These are phyloP conservation scores for Brenthis hecate DNA, from an alignment of 2,888 invertebrate genomes.

Conservation along the genomic window DNA sequence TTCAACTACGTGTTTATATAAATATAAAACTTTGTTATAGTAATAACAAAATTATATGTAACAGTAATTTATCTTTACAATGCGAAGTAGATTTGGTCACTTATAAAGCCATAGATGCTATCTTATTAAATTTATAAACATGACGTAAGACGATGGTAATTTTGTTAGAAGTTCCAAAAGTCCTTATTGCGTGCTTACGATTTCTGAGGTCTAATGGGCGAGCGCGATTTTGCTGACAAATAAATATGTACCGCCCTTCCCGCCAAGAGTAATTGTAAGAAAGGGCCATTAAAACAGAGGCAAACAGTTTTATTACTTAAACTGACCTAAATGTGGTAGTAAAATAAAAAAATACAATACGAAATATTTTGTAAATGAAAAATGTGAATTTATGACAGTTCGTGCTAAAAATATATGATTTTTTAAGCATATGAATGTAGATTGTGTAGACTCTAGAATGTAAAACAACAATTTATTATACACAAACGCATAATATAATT, in stretches of 20 bases:
- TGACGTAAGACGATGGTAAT: conserved; percentile 53
- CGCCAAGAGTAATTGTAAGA: conserved; percentile 61
- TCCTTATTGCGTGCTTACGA: conserved; percentile 73
- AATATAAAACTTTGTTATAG: too few relatives aligned
- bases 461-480: too few relatives aligned
- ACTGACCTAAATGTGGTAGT: too few relatives aligned
- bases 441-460: too few relatives aligned
- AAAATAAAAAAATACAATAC: too few relatives aligned
- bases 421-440: too few relatives aligned
- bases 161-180: conserved; percentile 58
- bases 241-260: conserved; percentile 70
- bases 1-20: too few relatives aligned
- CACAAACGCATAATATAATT: too few relatives aligned
- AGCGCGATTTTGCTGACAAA: conserved; percentile 76
- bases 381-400: background rate
- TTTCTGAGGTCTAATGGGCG: conserved; percentile 67
- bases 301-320: background rate
- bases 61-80: background rate
- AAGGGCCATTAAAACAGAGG: conserved; percentile 48
- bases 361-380: background rate
- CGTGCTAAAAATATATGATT: too few relatives aligned
- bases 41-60: background rate
- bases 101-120: conserved; percentile 36
- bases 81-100: conserved; percentile 6
- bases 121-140: conserved; percentile 53